Evolutionary conservation across 2,888 invertebrate species (phyloP), one percentile per base, ranked within the genome.

Genomic region (Nasonovia ribisnigri): DNA sequence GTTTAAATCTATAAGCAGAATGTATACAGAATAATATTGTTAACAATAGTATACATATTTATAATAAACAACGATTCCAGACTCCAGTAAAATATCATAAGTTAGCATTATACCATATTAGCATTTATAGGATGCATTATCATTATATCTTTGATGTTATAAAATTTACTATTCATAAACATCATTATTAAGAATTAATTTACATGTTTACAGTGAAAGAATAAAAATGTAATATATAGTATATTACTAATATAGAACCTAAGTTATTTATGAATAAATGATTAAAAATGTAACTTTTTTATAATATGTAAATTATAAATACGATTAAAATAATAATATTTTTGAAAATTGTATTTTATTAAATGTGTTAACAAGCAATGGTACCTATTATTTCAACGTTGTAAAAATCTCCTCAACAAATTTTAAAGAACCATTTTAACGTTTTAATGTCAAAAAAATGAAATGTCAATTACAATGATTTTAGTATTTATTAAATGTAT

Each of bases 401-500:
- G 3, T 77, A 16, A 36, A 20, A 77, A 77, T 8, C 0, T 0
- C 3, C 20, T 36, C 26, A 57, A 20, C 11, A 77, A 20, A 77
- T 77, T 16, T 67, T 8, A 5, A n/a, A 5, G 20, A 24, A 77
- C 16, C 8, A 8, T 8, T 46, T 86, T 13, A 26, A 86, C 13
- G n/a, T 6, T 29, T 46, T 46, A n/a, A 46, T 29, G 16, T 86
- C 46, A 29, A 86, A 86, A 51, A 46, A 86, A 86, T 16, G 0
- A 46, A 86, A 46, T 13, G 46, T 5, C 29, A 86, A 86, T 86
- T 46, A 86, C 13, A 89, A 46, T 89, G 16, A 42, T 24, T 36
- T 36, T 54, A 16, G 20, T 89, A 51, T 88, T 88, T 36, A 57
- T 89, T 90, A 90, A 67, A 48, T 67, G 6, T 90, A 48, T n/a